Evolutionary conservation across 2,888 invertebrate species (phyloP).

Genomic region (Acleris laterana): DNA sequence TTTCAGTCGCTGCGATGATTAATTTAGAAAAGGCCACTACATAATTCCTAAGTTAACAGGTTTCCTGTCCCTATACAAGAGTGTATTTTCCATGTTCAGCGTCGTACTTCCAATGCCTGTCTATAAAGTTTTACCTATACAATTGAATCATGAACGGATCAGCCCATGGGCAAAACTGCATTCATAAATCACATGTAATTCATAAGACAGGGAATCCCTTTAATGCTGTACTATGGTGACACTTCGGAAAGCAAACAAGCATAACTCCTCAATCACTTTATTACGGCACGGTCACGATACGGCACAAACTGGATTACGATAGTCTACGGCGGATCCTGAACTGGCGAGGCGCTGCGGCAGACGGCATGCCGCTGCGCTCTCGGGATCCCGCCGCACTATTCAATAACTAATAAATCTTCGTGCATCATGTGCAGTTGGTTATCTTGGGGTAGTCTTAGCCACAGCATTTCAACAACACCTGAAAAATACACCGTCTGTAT

Average conservation of each 20-base stretch:
- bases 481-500: background rate
- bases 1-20: too few relatives aligned
- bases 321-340: background rate
- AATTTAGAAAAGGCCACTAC: too few relatives aligned
- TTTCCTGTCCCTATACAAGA: too few relatives aligned
- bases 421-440: constrained; percentile 13
- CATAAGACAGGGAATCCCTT: too few relatives aligned
- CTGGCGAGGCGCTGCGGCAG: background rate
- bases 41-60: too few relatives aligned
- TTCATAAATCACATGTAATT: too few relatives aligned
- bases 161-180: too few relatives aligned
- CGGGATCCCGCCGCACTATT: background rate
- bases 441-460: constrained; percentile 11
- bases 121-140: too few relatives aligned
- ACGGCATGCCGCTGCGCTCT: constrained; percentile 4
- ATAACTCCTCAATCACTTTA: constrained; percentile 8
- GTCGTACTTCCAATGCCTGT: too few relatives aligned
- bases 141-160: too few relatives aligned
- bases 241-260: background rate
- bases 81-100: too few relatives aligned
- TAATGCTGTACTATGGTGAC: too few relatives aligned
- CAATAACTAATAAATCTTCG: constrained; percentile 10
- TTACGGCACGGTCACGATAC: constrained; percentile 1
- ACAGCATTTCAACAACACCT: constrained; percentile 19
- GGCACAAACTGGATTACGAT: constrained; percentile 1